These are phyloP conservation scores for Hylaeus anthracinus DNA, from an alignment of 1,140 invertebrate species.

Conservation along the genomic window DNA sequence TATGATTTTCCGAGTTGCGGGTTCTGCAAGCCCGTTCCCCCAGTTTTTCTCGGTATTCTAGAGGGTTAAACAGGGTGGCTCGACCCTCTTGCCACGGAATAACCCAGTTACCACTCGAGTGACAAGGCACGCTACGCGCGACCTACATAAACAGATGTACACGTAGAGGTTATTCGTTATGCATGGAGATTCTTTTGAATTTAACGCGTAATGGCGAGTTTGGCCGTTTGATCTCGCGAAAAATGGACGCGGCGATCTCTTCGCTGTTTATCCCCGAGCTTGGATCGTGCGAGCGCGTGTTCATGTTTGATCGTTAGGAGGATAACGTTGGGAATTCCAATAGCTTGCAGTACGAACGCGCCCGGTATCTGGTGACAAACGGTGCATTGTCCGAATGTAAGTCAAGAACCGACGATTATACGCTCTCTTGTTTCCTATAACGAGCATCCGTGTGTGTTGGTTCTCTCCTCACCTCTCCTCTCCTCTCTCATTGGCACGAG, in stretches of 20 bases:
- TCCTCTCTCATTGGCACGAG: neutral
- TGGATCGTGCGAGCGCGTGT: neutral
- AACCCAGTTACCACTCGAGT: slow-evolving; percentile 39
- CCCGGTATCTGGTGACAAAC: slow-evolving; percentile 9
- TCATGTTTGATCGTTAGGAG: neutral
- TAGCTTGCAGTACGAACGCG: neutral
- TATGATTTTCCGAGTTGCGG: too few relatives aligned
- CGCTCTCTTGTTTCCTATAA: slow-evolving; percentile 26
- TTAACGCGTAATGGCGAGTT: neutral
- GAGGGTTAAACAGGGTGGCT: neutral
- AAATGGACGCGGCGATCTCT: neutral
- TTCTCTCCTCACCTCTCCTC: too few relatives aligned
- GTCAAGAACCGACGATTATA: slow-evolving; percentile 28
- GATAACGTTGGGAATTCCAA: slow-evolving; percentile 17
- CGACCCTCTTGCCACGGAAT: neutral
- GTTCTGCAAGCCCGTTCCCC: too few relatives aligned
- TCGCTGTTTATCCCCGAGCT: slow-evolving; percentile 10
- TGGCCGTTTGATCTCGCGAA: neutral
- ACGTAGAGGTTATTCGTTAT: too few relatives aligned
- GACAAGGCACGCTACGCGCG: slow-evolving; percentile 24
- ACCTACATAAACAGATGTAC: slow-evolving; percentile 36
- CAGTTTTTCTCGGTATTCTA: too few relatives aligned
- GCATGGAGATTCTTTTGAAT: slow-evolving; percentile 10
- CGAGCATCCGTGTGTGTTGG: slow-evolving; percentile 19
- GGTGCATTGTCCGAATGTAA: slow-evolving; percentile 22